A percentile compares a stretch with the other conserved stretches of the same genome.
Evolutionary conservation across 2,888 invertebrate genomes (phyloP).

Genomic region (Eupelmus urozonus): DNA sequence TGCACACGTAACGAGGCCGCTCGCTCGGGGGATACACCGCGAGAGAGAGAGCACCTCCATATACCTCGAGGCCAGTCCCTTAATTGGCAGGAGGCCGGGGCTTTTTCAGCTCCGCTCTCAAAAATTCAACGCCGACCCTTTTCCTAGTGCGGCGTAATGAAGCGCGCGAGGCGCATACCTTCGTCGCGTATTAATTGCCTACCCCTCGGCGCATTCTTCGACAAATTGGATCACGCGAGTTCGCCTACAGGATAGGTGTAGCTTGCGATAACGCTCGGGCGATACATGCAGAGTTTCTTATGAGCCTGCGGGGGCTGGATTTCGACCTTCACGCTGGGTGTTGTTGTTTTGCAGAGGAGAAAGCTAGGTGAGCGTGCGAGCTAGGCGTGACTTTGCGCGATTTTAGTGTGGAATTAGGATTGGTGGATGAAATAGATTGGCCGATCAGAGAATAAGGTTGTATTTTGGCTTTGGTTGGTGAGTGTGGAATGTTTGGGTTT

Average conservation of each 20-base stretch:
- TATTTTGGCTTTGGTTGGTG: no score
- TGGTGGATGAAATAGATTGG: no score
- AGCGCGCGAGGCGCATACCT: slow-evolving; percentile 73
- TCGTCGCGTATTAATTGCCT: slow-evolving; percentile 74
- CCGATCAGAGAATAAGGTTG: background rate
- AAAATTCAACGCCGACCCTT: slow-evolving; percentile 23
- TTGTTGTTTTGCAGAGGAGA: slow-evolving; percentile 44
- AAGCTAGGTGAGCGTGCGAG: no score
- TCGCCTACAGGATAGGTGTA: background rate
- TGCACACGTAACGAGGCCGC: slow-evolving; percentile 27
- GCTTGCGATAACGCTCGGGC: background rate
- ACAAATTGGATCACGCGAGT: slow-evolving; percentile 75
- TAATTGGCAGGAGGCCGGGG: slow-evolving; percentile 39
- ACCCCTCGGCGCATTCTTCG: slow-evolving; percentile 71
- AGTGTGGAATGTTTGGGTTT: no score
- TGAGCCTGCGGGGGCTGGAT: no score
- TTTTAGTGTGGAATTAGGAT: background rate
- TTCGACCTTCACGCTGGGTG: background rate
- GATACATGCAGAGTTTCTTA: background rate
- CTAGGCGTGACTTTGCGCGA: slow-evolving; percentile 5
- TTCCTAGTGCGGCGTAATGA: slow-evolving; percentile 68
- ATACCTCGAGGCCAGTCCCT: background rate
- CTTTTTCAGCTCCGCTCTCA: slow-evolving; percentile 7
- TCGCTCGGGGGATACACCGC: slow-evolving; percentile 58
- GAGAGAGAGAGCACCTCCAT: no score